A percentile compares a stretch with the other conserved stretches of the same genome.
Conservation (phyloP, 2,113 vertebrate species). For the Dipodomys spectabilis region DNA sequence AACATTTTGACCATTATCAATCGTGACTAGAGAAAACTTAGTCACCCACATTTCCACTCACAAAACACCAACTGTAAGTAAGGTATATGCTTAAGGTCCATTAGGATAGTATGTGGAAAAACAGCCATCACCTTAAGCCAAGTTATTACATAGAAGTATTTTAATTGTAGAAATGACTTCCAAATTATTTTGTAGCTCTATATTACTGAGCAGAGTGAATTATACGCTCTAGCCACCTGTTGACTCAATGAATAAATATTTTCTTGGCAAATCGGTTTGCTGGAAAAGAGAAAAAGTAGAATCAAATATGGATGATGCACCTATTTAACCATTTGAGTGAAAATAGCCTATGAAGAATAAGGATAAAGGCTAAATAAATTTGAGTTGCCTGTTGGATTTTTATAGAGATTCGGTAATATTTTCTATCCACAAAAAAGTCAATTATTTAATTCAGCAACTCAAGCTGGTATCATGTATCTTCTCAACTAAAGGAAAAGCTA, state of each 20-base stretch:
- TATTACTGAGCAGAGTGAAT: slow-evolving; percentile 11
- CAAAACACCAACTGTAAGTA: slow-evolving; percentile 25
- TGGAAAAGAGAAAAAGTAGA: slow-evolving; percentile 34
- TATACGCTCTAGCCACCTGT: neutral
- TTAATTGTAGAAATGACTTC: slow-evolving; percentile 50
- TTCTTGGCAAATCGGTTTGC: slow-evolving; percentile 13
- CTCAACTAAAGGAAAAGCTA: neutral
- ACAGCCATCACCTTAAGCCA: neutral
- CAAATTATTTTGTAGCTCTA: slow-evolving; percentile 46
- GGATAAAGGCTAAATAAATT: slow-evolving; percentile 13
- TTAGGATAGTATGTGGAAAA: neutral
- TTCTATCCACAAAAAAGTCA: neutral
- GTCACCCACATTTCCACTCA: neutral
- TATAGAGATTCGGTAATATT: slow-evolving; percentile 7
- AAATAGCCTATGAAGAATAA: slow-evolving; percentile 41
- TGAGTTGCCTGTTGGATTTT: slow-evolving; percentile 39
- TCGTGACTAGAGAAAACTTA: neutral
- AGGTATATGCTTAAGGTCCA: neutral
- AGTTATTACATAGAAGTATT: slow-evolving; percentile 16
- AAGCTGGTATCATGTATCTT: neutral
- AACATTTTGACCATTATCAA: neutral
- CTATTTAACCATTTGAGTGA: slow-evolving; percentile 27
- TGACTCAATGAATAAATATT: slow-evolving; percentile 13
- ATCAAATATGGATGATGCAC: slow-evolving; percentile 10
- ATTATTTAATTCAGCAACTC: slow-evolving; percentile 43